Evolutionary conservation across 2,113 vertebrate genomes (phyloP), one percentile per base, ranked within the genome.

Genomic region (Myocastor coypus): DNA sequence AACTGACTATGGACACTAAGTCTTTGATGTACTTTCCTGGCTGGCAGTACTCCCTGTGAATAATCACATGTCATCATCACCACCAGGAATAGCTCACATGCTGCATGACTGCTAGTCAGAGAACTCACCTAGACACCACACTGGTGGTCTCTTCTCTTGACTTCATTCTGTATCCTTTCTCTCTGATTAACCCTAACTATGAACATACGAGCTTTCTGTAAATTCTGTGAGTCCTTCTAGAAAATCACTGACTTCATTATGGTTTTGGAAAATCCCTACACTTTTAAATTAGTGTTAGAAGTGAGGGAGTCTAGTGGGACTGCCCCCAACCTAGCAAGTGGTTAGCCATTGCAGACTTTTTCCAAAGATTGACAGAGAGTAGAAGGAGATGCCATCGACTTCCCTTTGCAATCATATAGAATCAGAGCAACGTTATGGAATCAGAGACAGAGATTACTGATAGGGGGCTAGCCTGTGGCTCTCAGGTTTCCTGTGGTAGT

Each of bases 261-360:
- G 32, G n/a, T 94, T 92, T 80, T 32, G 71, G 63, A 63, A 92
- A 92, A 52, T 57, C 16, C 59, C 50, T 94, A 13, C 68, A 64
- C 2, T 68, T 61, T 9, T 32, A 78, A 81, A n/a, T 84, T 81
- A 83, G 55, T 32, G 5, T 91, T 17, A 95, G 52, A 71, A 94
- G 40, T 71, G 32, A 87, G 52, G 11, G 63, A 78, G 6, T 93
- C 87, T 37, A 26, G 40, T n/a, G 77, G 63, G 42, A 34, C 52
- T 78, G 28, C 68, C 66, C 30, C 46, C 46, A 89, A 81, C 66
- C 69, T 95, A 50, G 12, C 32, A 52, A 12, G 30, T 86, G 22
- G 22, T 22, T 75, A 87, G 73, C 9, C 9, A 59, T 81, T 0
- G 20, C 17, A 42, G 30, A 66, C 57, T 34, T 55, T 85, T 75